Base-by-base conservation (phyloP, 2,113 vertebrate species). In the Megaceryle torquata region DNA sequence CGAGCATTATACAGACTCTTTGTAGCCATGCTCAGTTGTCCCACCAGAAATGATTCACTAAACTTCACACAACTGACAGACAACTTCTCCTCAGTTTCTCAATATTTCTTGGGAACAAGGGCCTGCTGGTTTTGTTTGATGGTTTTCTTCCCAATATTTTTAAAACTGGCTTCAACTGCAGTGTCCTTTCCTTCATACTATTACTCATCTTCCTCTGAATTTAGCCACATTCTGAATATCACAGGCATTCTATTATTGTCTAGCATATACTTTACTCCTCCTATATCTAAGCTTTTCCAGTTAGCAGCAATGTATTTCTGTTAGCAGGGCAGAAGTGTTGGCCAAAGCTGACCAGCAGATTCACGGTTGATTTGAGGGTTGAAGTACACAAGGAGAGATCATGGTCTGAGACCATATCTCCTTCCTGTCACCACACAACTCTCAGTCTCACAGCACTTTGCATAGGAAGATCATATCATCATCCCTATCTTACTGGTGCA, bases 341-440 rank as follows among this genome's bases (percentile, higher is more conserved):
- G 25, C 53, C 59, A 64, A 77, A 88, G 83, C 19, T 87, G 65
- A 43, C 10, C 6, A 1, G 50, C 28, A 86, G 83, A 50, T 63
- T 44, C 75, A 72, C 20, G 5, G 0, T 24, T 50, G 61, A 41
- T 59, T 18, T 56, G 33, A 63, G 43, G 24, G 63, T 1, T 53
- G 53, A 39, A 85, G 29, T n/a, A 71, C 15, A 8, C 25, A 71
- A 56, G 29, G n/a, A 53, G 39, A 68, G 43, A 29, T 24, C 35
- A 26, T 1, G 0, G 51, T 82, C 29, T 37, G 33, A 82, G 31
- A 80, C 15, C n/a, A 28, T 1, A 13, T 0, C 0, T 35, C 35
- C 59, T 54, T 68, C 24, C 83, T 8, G 0, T 25, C 1, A 0
- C n/a, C 10, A 1, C 6, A 2, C 1, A 1, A 54, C 41, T 24